These are phyloP conservation scores for Morpho deidamia DNA, from an alignment of 2,888 invertebrate genomes.

Conservation along the genomic window DNA sequence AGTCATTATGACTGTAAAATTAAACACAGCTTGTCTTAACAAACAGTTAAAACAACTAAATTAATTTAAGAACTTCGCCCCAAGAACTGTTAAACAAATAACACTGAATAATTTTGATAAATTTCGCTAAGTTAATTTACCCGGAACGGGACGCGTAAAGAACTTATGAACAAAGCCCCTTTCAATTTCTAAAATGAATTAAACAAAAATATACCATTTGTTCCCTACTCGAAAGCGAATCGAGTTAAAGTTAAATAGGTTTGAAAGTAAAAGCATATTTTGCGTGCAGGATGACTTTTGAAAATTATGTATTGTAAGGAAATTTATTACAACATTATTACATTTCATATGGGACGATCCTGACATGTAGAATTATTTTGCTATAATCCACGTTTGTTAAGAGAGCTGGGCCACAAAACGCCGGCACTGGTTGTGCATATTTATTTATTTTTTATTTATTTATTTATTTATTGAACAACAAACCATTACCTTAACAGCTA, in stretches of 20 bases:
- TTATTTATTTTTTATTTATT: too few relatives aligned
- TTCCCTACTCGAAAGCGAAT: not conserved
- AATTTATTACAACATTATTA: not conserved
- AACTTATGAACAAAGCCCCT: slow-evolving; percentile 18
- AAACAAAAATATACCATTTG: slow-evolving; percentile 4
- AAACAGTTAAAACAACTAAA: slow-evolving; percentile 14
- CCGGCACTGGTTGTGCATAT: too few relatives aligned
- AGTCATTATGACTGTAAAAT: not conserved
- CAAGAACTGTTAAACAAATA: slow-evolving; percentile 18
- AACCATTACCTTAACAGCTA: too few relatives aligned
- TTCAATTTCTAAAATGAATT: slow-evolving; percentile 12
- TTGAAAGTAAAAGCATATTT: not conserved
- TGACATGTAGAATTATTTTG: too few relatives aligned
- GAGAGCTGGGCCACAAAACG: too few relatives aligned
- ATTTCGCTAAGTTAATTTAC: slow-evolving; percentile 23
- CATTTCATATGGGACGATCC: too few relatives aligned
- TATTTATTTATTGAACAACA: too few relatives aligned
- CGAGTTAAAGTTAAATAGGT: too few relatives aligned
- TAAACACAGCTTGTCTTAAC: slow-evolving; percentile 5
- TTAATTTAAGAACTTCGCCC: slow-evolving; percentile 20
- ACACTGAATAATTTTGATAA: slow-evolving; percentile 22
- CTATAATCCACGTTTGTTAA: too few relatives aligned
- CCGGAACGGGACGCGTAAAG: slow-evolving; percentile 15
- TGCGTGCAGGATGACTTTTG: not conserved
- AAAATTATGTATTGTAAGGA: not conserved